These are phyloP conservation scores for Phoxinus dragarum DNA, from an alignment of 2,797 vertebrate genomes.

Conservation along the genomic window DNA sequence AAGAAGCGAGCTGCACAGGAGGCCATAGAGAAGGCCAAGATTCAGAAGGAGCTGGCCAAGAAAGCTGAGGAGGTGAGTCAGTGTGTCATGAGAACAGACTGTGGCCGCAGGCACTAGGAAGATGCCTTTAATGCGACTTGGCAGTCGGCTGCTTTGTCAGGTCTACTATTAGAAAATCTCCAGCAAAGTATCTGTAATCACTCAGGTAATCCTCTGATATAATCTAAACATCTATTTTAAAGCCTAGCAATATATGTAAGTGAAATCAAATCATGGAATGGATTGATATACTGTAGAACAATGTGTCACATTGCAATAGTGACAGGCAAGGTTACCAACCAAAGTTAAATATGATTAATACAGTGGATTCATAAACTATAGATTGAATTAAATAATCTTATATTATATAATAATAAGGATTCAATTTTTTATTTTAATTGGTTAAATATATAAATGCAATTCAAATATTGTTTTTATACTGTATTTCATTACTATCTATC, in stretches of 20 bases:
- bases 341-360: background rate
- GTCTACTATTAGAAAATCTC: slow-evolving; percentile 42
- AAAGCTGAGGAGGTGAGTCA: slow-evolving; percentile 89
- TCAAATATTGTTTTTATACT: background rate
- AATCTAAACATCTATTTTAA: slow-evolving; percentile 69
- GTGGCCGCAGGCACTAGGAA: background rate
- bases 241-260: slow-evolving; percentile 66
- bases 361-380: background rate
- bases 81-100: slow-evolving; percentile 7
- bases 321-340: background rate
- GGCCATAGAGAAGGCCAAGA: slow-evolving; percentile 92
- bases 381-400: background rate
- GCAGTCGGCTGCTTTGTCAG: background rate
- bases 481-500: background rate
- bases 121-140: slow-evolving; percentile 30
- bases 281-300: slow-evolving; percentile 64
- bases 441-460: background rate
- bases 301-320: background rate
- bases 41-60: slow-evolving; percentile 93
- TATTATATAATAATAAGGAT: background rate
- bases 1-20: slow-evolving; percentile 92
- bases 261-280: slow-evolving; percentile 71
- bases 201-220: slow-evolving; percentile 75
- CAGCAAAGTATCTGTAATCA: slow-evolving; percentile 53
- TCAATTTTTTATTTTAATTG: background rate